Conservation (phyloP, 2,797 vertebrate species). For the Silurus aristotelis region DNA sequence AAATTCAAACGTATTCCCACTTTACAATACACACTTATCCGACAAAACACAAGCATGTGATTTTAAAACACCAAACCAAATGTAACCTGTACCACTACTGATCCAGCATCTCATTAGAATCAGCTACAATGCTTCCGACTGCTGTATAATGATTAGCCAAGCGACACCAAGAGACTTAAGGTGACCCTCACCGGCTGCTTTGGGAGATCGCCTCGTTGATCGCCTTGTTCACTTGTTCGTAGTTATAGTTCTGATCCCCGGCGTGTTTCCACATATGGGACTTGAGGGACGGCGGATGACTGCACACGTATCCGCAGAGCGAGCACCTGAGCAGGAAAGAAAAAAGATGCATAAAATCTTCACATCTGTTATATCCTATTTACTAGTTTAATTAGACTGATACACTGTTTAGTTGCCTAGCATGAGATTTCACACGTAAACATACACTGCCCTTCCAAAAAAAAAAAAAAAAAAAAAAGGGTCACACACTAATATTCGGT, state of each 20-base stretch:
- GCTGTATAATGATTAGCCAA: neutral
- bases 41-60: neutral
- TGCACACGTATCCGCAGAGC: slow-evolving; percentile 97
- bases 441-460: no score
- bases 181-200: slow-evolving; percentile 83
- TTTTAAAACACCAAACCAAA: neutral
- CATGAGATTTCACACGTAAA: neutral
- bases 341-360: neutral
- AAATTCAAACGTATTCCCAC: no score
- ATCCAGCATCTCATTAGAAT: neutral
- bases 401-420: neutral
- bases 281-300: slow-evolving; percentile 95
- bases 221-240: slow-evolving; percentile 97
- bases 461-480: no score
- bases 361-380: neutral
- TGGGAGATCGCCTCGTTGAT: slow-evolving; percentile 97
- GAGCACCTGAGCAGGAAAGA: slow-evolving; percentile 80
- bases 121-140: neutral
- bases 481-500: no score
- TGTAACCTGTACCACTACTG: neutral
- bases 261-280: slow-evolving; percentile 99
- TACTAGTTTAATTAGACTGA: neutral
- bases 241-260: slow-evolving; percentile 98
- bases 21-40: no score
- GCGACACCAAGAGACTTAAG: neutral